A percentile compares a stretch with the other conserved stretches of the same genome.
These are phyloP conservation scores for Caenorhabditis uteleia DNA, from an alignment of 2,888 invertebrate species.

Conservation along the genomic window DNA sequence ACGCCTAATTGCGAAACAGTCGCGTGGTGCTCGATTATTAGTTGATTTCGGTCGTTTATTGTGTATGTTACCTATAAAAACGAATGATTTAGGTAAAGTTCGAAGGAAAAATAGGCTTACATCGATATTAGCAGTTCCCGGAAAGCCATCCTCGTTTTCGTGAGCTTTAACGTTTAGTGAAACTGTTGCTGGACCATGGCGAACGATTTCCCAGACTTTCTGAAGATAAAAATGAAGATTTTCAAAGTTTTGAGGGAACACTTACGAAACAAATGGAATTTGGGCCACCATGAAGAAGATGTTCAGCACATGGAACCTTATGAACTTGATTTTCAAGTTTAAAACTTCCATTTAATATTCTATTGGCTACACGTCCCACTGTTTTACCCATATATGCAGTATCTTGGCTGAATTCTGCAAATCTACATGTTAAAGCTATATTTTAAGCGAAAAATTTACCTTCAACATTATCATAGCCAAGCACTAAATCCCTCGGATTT, in stretches of 20 bases:
- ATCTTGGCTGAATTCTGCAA: constrained; percentile 48
- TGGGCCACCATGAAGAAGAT: constrained; percentile 51
- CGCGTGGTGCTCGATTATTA: constrained; percentile 51
- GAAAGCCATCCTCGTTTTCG: constrained; percentile 43
- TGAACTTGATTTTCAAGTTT: constrained; percentile 38
- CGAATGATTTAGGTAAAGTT: neutral
- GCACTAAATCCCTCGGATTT: constrained; percentile 10
- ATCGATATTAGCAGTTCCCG: constrained; percentile 52
- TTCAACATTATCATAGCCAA: constrained; percentile 28
- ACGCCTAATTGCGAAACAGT: constrained; percentile 33
- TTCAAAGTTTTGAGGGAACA: neutral
- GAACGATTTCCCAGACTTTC: constrained; percentile 50
- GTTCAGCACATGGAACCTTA: constrained; percentile 27
- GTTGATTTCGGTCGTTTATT: constrained; percentile 53
- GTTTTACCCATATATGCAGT: constrained; percentile 49
- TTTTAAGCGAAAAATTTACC: constrained; percentile 10
- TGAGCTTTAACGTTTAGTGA: constrained; percentile 33
- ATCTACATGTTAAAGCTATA: neutral
- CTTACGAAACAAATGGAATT: constrained; percentile 42
- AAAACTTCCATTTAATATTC: constrained; percentile 46
- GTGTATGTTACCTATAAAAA: constrained; percentile 50
- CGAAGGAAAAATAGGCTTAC: constrained; percentile 11
- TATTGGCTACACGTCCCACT: constrained; percentile 55
- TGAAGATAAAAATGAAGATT: constrained; percentile 16
- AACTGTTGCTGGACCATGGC: constrained; percentile 34